A percentile compares a stretch with the other conserved stretches of the same genome.
phyloP scores from a whole-genome alignment of 2,888 invertebrate species.

The Xestoiulus laeticollis region DNA sequence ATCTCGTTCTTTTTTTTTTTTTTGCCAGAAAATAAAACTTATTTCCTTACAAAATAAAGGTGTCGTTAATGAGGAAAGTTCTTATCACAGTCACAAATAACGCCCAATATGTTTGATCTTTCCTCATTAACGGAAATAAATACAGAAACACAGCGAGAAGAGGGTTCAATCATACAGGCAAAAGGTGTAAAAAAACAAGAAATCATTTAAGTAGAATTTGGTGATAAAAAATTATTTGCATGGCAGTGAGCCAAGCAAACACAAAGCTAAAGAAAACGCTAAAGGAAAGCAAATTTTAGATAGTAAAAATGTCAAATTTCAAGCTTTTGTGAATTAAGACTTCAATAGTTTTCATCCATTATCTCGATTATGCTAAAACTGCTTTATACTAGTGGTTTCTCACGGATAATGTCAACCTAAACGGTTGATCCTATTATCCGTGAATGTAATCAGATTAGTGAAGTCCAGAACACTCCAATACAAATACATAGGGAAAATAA shows the following conservation, averaged over 20 bases:
- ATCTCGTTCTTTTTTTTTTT: conserved; percentile 1
- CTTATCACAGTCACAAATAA: conserved; percentile 48
- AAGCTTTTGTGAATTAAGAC: neutral
- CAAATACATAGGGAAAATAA: too few relatives aligned
- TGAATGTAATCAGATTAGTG: too few relatives aligned
- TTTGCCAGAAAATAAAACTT: conserved; percentile 14
- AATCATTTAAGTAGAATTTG: neutral
- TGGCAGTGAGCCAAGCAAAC: neutral
- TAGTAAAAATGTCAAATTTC: too few relatives aligned
- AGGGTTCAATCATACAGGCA: neutral
- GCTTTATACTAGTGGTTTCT: too few relatives aligned
- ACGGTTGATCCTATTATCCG: too few relatives aligned
- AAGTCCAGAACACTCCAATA: too few relatives aligned
- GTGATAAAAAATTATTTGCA: neutral
- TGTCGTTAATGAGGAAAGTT: conserved; percentile 46
- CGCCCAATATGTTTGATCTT: conserved; percentile 47
- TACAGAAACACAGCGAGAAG: conserved; percentile 28
- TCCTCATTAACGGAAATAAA: conserved; percentile 46
- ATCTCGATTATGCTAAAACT: neutral
- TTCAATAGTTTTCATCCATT: neutral
- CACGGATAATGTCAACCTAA: too few relatives aligned
- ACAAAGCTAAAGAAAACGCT: neutral
- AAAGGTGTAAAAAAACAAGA: neutral
- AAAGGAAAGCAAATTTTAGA: neutral
- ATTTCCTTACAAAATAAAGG: neutral